Evolutionary conservation across 2,888 invertebrate species (phyloP).

Genomic region (Drosophila birchii): DNA sequence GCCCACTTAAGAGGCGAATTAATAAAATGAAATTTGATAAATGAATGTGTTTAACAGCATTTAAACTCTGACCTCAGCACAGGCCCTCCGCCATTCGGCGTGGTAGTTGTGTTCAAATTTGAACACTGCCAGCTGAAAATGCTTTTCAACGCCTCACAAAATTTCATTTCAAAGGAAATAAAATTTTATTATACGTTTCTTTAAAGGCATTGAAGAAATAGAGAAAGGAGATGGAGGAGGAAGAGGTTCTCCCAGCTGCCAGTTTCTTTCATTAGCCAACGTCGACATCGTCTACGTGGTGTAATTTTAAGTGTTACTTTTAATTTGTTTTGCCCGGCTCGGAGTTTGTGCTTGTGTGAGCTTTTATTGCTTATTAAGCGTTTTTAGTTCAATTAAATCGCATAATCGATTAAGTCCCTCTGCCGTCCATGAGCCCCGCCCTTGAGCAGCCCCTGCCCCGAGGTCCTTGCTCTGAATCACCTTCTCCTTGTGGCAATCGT

Average conservation of each 20-base stretch:
- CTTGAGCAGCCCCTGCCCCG: not conserved
- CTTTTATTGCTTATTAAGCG: conserved; percentile 78
- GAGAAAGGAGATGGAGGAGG: not conserved
- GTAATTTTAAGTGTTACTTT: conserved; percentile 78
- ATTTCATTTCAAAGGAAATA: conserved; percentile 74
- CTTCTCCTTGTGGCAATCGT: conserved; percentile 20
- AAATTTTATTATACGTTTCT: conserved; percentile 69
- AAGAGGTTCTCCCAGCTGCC: conserved; percentile 25
- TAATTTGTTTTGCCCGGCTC: conserved; percentile 63
- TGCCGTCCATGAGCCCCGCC: conserved; percentile 42
- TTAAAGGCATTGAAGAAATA: conserved; percentile 48
- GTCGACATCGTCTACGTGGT: conserved; percentile 61
- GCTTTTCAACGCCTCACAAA: conserved; percentile 74
- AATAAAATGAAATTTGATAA: conserved; percentile 69
- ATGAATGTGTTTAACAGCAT: conserved; percentile 63
- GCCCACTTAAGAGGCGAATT: conserved; percentile 45
- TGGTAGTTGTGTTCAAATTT: conserved; percentile 31
- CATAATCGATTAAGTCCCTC: conserved; percentile 75
- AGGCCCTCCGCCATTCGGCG: conserved; percentile 1
- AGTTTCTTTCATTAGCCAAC: conserved; percentile 67
- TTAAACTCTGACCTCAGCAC: conserved; percentile 54
- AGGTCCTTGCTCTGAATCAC: conserved; percentile 1
- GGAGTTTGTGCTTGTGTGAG: conserved; percentile 48
- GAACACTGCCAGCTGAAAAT: conserved; percentile 43
- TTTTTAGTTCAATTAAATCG: conserved; percentile 79